Conservation (phyloP, 2,113 vertebrate species). For the Montifringilla adamsi region DNA sequence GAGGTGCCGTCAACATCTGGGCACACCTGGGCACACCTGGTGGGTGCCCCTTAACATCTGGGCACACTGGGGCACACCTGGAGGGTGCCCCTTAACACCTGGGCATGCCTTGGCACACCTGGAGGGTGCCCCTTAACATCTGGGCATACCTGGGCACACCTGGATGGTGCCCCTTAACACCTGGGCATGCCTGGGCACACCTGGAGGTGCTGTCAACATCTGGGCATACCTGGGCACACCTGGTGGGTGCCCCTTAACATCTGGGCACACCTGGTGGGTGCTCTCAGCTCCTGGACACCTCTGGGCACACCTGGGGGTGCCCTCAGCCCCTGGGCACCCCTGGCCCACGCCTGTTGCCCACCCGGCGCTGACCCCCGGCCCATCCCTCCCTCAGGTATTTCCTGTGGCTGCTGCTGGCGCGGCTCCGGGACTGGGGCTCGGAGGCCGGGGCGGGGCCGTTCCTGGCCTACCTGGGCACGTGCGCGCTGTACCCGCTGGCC, state of each 20-base stretch:
- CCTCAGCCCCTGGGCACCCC: no score
- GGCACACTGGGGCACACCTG: no score
- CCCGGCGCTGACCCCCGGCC: not conserved
- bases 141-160: not conserved
- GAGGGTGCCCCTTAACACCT: not conserved
- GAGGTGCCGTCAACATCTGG: no score
- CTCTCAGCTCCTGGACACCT: not conserved
- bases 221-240: not conserved
- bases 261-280: no score
- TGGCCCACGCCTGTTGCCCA: not conserved
- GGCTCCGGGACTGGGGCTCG: not conserved
- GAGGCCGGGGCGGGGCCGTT: constrained; percentile 75
- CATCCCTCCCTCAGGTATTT: constrained; percentile 76
- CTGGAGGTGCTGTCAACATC: no score
- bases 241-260: not conserved
- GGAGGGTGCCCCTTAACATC: no score
- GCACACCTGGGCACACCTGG: not conserved
- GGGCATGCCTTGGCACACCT: not conserved
- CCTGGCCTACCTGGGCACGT: constrained; percentile 78
- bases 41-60: no score
- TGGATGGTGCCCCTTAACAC: no score
- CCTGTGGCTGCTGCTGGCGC: constrained; percentile 76
- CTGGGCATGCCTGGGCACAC: not conserved
- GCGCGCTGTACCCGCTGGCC: constrained; percentile 83
- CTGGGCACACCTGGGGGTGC: no score